Evolutionary conservation across 1,140 invertebrate genomes (phyloP), one percentile per base, ranked within the genome.

Genomic region (Schlechtendalia chinensis): DNA sequence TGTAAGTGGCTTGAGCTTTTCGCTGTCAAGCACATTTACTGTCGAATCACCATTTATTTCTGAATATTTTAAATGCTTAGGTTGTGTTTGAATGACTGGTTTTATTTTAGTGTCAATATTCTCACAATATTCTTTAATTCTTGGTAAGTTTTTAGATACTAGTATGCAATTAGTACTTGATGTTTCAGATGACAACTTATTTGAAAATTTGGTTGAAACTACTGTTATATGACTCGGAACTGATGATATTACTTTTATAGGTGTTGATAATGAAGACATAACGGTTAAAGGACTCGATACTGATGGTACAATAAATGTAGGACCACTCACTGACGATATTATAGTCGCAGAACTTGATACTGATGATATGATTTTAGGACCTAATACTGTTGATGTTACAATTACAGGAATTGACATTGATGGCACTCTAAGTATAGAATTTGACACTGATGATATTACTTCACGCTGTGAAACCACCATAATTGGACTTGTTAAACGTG

Each of bases 391-490:
- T 72, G 50, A 17, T 29, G 19, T n/a, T 27, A 32, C 29, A 29
- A 14, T 22, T 32, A 32, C 11, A 27, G 24, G n/a, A 59, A 1
- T 58, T 14, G 54, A 24, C 22, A 75, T 12, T 22, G 32, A 59
- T 19, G 47, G 8, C n/a, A 32, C 14, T 32, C 12, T 17, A 65
- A 1, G 32, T 65, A 65, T 65, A 69, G 65, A 22, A 69, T 22
- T 69, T 45, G 65, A 69, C 6, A 69, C 17, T 67, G 32, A 65
- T 65, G 63, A 8, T 56, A 22, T n/a, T 56, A n/a, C 6, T n/a
- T 56, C n/a, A n/a, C n/a, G n/a, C 54, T 56, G 54, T 22, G 19
- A 45, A 67, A 19, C 11, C 39, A n/a, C 6, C 19, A 39, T n/a
- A 14, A 19, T 67, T n/a, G 19, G n/a, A 45, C 32, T n/a, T n/a